Conservation (phyloP, 1,140 invertebrate genomes). For the Ips nitidus region DNA sequence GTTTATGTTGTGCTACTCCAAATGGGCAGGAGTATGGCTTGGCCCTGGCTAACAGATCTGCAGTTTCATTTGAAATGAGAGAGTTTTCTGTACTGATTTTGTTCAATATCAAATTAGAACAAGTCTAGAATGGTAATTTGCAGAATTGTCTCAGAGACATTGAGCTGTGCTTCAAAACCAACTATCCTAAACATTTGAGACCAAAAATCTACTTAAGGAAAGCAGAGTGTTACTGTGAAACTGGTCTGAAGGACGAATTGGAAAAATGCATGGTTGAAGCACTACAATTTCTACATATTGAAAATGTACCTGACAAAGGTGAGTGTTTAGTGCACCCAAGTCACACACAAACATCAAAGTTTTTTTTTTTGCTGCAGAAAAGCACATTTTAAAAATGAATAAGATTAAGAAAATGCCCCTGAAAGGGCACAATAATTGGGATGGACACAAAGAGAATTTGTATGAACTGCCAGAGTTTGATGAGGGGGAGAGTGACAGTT, state of each 20-base stretch:
- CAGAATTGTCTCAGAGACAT: constrained; percentile 47
- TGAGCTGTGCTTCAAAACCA: constrained; percentile 42
- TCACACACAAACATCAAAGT: neutral
- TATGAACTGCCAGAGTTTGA: constrained; percentile 42
- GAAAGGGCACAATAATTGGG: constrained; percentile 25
- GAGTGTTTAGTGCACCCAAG: neutral
- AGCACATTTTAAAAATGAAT: constrained; percentile 38
- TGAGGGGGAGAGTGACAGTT: constrained; percentile 44
- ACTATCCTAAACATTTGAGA: constrained; percentile 42
- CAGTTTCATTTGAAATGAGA: constrained; percentile 43
- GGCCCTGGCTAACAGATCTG: constrained; percentile 47
- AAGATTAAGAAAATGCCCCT: constrained; percentile 37
- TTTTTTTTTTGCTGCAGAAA: constrained; percentile 33
- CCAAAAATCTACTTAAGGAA: constrained; percentile 45
- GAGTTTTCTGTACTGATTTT: constrained; percentile 18
- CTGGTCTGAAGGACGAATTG: constrained; percentile 39
- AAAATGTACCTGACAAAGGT: constrained; percentile 42
- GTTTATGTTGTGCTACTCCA: constrained; percentile 44
- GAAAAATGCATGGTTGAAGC: constrained; percentile 40
- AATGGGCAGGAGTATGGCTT: constrained; percentile 40
- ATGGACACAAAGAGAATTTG: constrained; percentile 34
- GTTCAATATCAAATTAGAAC: too few species aligned
- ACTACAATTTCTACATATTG: constrained; percentile 34
- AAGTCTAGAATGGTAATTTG: constrained; percentile 3
- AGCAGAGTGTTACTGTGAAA: constrained; percentile 42